Evolutionary conservation across 2,113 vertebrate genomes (phyloP).

Genomic region (Lichenostomus cassidix): DNA sequence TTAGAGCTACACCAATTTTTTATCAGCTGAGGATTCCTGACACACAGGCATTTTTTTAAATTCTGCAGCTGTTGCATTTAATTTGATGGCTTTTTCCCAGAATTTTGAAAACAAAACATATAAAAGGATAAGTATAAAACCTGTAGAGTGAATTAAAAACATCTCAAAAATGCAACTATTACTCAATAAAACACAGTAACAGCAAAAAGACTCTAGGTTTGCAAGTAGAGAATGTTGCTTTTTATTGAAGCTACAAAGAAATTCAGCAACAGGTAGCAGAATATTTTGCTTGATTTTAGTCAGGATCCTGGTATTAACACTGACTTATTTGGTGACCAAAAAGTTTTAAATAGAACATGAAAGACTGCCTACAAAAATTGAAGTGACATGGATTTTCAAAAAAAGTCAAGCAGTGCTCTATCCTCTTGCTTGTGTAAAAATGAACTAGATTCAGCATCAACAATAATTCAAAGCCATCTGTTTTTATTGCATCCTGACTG

Average conservation of each 20-base stretch:
- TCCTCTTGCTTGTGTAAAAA: neutral
- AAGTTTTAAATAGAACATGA: neutral
- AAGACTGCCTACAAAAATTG: neutral
- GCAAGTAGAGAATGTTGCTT: neutral
- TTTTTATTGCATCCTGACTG: neutral
- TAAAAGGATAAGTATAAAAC: neutral
- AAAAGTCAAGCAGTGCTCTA: neutral
- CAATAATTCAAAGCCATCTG: slow-evolving; percentile 27
- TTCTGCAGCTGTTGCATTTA: neutral
- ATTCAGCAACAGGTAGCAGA: neutral
- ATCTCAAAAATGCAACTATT: neutral
- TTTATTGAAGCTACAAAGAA: neutral
- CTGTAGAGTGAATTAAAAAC: neutral
- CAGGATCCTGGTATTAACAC: neutral
- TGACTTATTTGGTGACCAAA: neutral
- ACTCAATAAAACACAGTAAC: neutral
- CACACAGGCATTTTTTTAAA: neutral
- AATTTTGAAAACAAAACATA: neutral
- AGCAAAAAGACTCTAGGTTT: neutral
- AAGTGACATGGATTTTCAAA: neutral
- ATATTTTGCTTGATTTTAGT: neutral
- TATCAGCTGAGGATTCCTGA: neutral
- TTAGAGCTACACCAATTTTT: neutral
- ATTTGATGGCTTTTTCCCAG: neutral
- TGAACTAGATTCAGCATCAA: slow-evolving; percentile 10